A percentile compares a stretch with the other conserved stretches of the same genome.
Conservation (phyloP, 2,888 invertebrate species). For the Sminthurinus aureus region DNA sequence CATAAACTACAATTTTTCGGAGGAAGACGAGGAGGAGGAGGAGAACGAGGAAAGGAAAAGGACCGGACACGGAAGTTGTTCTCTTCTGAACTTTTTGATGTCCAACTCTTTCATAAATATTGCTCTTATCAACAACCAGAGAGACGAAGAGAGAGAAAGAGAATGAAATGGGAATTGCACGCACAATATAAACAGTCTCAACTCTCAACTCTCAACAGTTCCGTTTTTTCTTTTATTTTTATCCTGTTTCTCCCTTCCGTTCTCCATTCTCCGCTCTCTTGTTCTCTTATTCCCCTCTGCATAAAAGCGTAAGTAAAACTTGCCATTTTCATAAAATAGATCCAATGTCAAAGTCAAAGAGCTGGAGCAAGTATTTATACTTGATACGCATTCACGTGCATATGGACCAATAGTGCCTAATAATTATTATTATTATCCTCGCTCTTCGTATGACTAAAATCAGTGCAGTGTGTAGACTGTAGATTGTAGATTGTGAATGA, state of each 20-base stretch:
- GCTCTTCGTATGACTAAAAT: background rate
- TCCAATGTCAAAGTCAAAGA: background rate
- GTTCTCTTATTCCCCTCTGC: background rate
- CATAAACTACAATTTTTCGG: background rate
- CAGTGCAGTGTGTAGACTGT: background rate
- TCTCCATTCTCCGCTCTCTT: background rate
- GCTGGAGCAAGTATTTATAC: too few species aligned
- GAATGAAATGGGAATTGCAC: background rate
- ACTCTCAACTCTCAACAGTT: background rate
- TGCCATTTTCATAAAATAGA: constrained; percentile 4
- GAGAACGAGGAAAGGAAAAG: constrained; percentile 17
- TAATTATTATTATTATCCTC: background rate
- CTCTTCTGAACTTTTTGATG: constrained; percentile 58
- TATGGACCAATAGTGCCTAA: background rate
- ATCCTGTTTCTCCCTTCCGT: background rate
- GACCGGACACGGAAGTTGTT: constrained; percentile 59
- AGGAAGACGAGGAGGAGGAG: background rate
- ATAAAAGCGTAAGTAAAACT: constrained; percentile 10
- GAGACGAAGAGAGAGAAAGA: background rate
- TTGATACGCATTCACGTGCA: background rate
- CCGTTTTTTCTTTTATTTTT: background rate
- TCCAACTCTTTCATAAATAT: constrained; percentile 51
- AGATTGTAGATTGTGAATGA: background rate
- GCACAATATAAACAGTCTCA: too few species aligned
- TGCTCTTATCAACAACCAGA: constrained; percentile 30